Conservation (phyloP, 2,113 vertebrate species). For the Etheostoma spectabile region DNA sequence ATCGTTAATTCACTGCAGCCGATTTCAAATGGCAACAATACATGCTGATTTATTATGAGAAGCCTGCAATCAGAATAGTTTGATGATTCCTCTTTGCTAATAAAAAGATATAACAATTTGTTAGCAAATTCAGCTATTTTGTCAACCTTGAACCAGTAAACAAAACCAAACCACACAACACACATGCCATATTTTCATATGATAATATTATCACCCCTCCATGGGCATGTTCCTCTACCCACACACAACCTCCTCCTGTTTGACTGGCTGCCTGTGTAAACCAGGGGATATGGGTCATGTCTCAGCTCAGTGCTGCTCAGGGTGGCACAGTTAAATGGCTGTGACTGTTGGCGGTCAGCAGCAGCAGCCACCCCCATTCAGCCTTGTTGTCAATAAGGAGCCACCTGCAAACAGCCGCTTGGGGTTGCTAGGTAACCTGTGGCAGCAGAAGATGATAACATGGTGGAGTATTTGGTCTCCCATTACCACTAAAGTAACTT, state of each 20-base stretch:
- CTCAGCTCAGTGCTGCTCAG: conserved; percentile 21
- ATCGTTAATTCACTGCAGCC: conserved; percentile 54
- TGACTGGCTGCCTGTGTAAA: conserved; percentile 20
- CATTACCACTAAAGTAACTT: conserved; percentile 45
- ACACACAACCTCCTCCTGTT: conserved; percentile 27
- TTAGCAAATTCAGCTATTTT: not conserved
- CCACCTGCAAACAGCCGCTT: conserved; percentile 74
- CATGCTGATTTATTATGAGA: not conserved
- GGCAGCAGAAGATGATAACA: conserved; percentile 67
- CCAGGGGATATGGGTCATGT: conserved; percentile 37
- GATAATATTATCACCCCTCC: not conserved
- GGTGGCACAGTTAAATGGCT: conserved; percentile 49
- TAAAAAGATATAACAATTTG: not conserved
- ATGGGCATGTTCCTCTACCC: not conserved
- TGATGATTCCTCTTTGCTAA: not conserved
- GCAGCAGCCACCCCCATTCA: conserved; percentile 42
- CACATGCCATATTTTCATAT: not conserved
- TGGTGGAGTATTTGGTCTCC: conserved; percentile 44
- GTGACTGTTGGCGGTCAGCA: conserved; percentile 50
- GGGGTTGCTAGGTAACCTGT: conserved; percentile 81
- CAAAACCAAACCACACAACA: not conserved
- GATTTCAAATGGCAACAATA: conserved; percentile 35
- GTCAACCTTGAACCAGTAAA: not conserved
- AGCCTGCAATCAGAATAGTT: not conserved
- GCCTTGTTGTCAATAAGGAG: conserved; percentile 64